Base-by-base conservation (phyloP, 1,140 invertebrate genomes). In the Propsilocerus akamusi region DNA sequence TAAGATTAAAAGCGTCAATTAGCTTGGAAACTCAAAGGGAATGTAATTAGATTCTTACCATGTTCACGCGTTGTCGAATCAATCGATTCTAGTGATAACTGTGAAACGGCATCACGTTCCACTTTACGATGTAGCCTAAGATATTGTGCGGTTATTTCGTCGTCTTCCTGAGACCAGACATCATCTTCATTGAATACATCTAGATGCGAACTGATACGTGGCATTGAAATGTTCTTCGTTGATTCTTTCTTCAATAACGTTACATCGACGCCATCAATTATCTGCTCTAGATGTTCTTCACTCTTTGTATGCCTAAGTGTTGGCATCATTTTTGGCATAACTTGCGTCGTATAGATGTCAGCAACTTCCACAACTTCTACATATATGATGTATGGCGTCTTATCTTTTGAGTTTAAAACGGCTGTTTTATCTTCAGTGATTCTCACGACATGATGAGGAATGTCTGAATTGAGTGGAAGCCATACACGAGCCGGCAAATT, bases 401-500 rank as follows among this genome's bases (percentile, higher is more conserved):
- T 98, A 67, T 98, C 95, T 73, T 99, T 99, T 47, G 93, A 97
- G 67, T 99, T 99, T 48, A 99, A 79, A 41, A 99, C 93, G 48
- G 93, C 93, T 46, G 94, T 90, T 56, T 86, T 88, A 54, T 84
- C 81, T 47, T 85, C 83, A 25, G 88, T 88, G 61, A 94, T 86
- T 58, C 89, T 69, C 2, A 93, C 77, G 53, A 87, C 84, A 57
- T 91, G 88, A 52, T 93, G 91, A 25, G 94, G 91, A 63, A 96
- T 87, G 58, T 90, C 71, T 55, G 96, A 82, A 61, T 95, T 83
- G 28, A 97, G 73, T 12, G 96, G 96, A 52, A 99, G 69, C 94
- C 95, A 99, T 49, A 99, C 95, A 52, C 93, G 72, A 1, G 95
- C 94, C 3, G 96, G 96, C 52, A 99, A 72, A 72, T 99, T 98